Conservation (phyloP, 1,140 invertebrate species). For the Lepidotrigona ventralis region DNA sequence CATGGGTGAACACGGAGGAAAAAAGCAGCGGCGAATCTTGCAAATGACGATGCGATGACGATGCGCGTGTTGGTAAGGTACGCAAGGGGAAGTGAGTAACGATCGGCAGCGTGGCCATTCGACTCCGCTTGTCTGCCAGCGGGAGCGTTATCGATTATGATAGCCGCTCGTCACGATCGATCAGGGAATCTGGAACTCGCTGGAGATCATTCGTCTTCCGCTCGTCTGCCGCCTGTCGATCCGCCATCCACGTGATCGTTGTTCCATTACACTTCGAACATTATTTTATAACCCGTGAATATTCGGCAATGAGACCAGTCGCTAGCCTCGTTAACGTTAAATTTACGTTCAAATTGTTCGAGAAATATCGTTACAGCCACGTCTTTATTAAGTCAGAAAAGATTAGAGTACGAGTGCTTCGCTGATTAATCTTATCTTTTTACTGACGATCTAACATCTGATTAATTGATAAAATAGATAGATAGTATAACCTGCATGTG, state of each 20-base stretch:
- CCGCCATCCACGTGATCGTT: background rate
- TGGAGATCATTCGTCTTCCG: slow-evolving; percentile 34
- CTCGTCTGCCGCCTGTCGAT: slow-evolving; percentile 19
- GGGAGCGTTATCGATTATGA: slow-evolving; percentile 63
- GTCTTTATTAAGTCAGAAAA: background rate
- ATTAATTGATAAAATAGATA: no score
- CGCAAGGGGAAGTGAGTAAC: slow-evolving; percentile 60
- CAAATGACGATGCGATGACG: slow-evolving; percentile 68
- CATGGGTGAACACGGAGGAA: background rate
- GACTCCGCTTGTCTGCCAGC: slow-evolving; percentile 46
- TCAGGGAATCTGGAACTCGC: slow-evolving; percentile 52
- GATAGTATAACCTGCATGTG: no score
- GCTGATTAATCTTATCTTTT: no score
- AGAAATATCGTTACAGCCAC: slow-evolving; percentile 11
- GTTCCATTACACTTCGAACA: background rate
- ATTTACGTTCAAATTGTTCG: background rate
- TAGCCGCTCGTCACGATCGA: slow-evolving; percentile 54
- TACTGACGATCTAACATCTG: no score
- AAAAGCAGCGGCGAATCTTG: slow-evolving; percentile 41
- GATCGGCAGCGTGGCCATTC: slow-evolving; percentile 45
- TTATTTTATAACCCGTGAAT: background rate
- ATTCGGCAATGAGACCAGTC: background rate
- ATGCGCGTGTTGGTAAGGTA: slow-evolving; percentile 50
- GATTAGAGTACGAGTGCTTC: no score
- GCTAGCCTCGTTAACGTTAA: background rate